Evolutionary conservation across 2,888 invertebrate genomes (phyloP), one percentile per base, ranked within the genome.

Genomic region (Philopedon plagiatum): DNA sequence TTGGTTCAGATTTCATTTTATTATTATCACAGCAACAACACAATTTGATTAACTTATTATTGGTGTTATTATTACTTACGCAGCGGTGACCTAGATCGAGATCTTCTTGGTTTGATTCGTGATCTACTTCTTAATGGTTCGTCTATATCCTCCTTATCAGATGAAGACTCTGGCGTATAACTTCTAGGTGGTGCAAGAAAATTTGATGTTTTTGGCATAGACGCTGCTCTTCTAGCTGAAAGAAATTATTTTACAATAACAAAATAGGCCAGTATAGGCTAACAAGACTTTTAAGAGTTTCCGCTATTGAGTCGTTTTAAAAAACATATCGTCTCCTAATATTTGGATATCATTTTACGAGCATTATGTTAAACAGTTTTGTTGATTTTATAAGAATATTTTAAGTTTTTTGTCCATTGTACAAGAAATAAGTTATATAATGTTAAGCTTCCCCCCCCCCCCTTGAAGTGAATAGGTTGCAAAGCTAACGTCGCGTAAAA

Each of bases 181-280:
- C 77, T 75, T 51, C 80, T 74, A 1, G 84, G 84, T 2, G 81
- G 82, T 76, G 83, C 83, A 51, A 85, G 74, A 67, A 80, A 76
- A 46, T 75, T 75, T 18, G 75, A 66, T 2, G 75, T 60, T 37
- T 68, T 71, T 1, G 74, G 65, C 63, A 74, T 46, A 7, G 74
- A 74, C 0, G 39, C 23, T 8, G 71, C 71, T 54, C 74, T 46
- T 60, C 71, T 57, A 7, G 41, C 74, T 72, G 49, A 39, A 61
- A 44, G 9, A 8, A 44, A 21, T 8, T 32, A 18, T 34, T 63
- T 51, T 60, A 21, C 1, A 7, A 21, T 23, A 37, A 5, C n/a
- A n/a, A n/a, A n/a, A n/a, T n/a, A n/a, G n/a, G n/a, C n/a, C n/a
- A n/a, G n/a, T n/a, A n/a, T n/a, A n/a, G n/a, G n/a, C n/a, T n/a